These are phyloP conservation scores for Manduca sexta DNA, from an alignment of 1,140 invertebrate species.

Conservation along the genomic window DNA sequence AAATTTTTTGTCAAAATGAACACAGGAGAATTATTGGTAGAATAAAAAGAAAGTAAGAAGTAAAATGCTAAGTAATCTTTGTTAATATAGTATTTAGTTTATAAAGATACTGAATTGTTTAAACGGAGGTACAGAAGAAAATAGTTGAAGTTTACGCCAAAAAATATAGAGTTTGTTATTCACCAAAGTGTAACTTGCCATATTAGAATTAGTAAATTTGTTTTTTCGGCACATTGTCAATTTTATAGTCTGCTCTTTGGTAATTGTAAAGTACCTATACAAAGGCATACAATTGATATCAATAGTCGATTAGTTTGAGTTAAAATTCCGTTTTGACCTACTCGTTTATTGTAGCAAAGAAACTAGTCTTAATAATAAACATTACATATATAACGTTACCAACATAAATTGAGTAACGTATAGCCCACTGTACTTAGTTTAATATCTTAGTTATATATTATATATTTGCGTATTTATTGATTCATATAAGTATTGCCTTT, in stretches of 20 bases:
- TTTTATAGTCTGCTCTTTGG: background rate
- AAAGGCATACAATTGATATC: background rate
- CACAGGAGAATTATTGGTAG: slow-evolving; percentile 52
- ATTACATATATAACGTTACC: no score
- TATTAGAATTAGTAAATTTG: slow-evolving; percentile 51
- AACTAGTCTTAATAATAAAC: no score
- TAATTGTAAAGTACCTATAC: background rate
- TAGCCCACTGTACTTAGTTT: no score
- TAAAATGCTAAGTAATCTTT: background rate
- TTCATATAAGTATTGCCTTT: no score
- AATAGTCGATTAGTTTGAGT: no score
- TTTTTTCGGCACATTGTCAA: slow-evolving; percentile 17
- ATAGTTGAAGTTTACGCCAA: slow-evolving; percentile 32
- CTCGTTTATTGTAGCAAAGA: no score
- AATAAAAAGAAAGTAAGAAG: slow-evolving; percentile 18
- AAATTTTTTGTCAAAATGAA: slow-evolving; percentile 61
- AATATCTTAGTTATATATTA: no score
- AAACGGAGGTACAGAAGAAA: slow-evolving; percentile 1
- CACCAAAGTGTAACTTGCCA: slow-evolving; percentile 70
- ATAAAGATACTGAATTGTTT: no score
- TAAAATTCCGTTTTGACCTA: no score
- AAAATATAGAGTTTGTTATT: slow-evolving; percentile 36
- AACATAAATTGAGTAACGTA: no score
- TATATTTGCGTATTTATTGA: no score
- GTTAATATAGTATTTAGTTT: slow-evolving; percentile 1